These are phyloP conservation scores for Crenichthys baileyi DNA, from an alignment of 2,797 vertebrate genomes.

Conservation along the genomic window DNA sequence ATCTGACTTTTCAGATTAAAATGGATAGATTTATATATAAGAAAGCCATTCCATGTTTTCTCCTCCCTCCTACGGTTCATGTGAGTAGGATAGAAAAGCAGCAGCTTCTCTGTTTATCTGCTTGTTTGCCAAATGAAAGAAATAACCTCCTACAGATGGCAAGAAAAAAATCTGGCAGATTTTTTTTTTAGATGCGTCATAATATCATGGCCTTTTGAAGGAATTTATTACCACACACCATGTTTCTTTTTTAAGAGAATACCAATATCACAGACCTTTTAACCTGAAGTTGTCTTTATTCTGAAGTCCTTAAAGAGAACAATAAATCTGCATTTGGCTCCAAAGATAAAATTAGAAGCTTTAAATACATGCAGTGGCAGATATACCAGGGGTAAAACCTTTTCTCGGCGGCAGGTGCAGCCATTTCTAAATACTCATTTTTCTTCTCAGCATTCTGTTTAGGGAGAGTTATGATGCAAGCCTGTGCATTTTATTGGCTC, in stretches of 20 bases:
- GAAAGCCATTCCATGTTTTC: slow-evolving; percentile 21
- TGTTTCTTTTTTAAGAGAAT: neutral
- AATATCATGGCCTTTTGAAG: slow-evolving; percentile 1
- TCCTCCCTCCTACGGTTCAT: slow-evolving; percentile 24
- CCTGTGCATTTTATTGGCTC: slow-evolving; percentile 26
- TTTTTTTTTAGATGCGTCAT: slow-evolving; percentile 2
- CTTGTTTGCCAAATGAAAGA: slow-evolving; percentile 20
- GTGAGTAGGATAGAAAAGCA: slow-evolving; percentile 29
- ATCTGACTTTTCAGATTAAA: neutral
- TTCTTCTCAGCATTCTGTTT: slow-evolving; percentile 7
- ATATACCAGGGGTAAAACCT: neutral
- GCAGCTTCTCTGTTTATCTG: slow-evolving; percentile 30
- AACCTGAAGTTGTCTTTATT: neutral
- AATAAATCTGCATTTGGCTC: neutral
- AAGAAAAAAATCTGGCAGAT: neutral
- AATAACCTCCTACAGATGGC: slow-evolving; percentile 24
- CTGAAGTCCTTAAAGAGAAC: neutral
- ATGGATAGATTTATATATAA: slow-evolving; percentile 1
- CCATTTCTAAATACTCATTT: neutral
- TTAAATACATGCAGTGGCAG: neutral
- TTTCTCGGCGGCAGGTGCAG: neutral
- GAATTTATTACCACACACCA: slow-evolving; percentile 3
- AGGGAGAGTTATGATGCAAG: neutral
- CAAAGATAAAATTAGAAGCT: neutral
- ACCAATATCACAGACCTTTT: neutral